Percentiles rank a stretch among this genome's conserved stretches.
Evolutionary conservation across 2,888 invertebrate species (phyloP).

Genomic region (Gnatocerus cornutus): DNA sequence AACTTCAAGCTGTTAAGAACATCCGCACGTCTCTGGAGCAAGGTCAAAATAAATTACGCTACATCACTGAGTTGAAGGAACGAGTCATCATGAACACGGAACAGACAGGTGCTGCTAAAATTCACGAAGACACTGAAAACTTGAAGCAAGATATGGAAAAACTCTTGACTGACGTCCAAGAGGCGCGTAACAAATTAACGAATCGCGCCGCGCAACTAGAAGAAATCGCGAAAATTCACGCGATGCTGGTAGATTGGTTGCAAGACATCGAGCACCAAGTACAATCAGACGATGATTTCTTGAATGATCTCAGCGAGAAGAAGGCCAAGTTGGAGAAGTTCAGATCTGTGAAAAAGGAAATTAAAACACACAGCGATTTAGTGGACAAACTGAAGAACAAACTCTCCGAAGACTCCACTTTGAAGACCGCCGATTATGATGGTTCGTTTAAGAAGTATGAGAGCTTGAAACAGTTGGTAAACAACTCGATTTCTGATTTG

Average conservation of each 20-base stretch:
- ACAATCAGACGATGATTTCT: constrained; percentile 80
- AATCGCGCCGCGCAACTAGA: constrained; percentile 86
- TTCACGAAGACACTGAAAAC: constrained; percentile 93
- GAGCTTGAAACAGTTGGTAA: constrained; percentile 78
- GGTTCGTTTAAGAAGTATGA: constrained; percentile 82
- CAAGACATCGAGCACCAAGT: constrained; percentile 91
- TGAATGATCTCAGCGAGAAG: constrained; percentile 93
- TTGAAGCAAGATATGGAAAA: constrained; percentile 93
- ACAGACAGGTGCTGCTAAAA: constrained; percentile 88
- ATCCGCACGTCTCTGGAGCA: constrained; percentile 94
- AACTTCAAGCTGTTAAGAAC: constrained; percentile 88
- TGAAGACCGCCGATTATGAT: constrained; percentile 77
- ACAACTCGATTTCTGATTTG: constrained; percentile 79
- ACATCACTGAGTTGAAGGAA: constrained; percentile 92
- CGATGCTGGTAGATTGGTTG: constrained; percentile 89
- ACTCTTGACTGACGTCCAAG: constrained; percentile 85
- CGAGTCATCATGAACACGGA: constrained; percentile 95
- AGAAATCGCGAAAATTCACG: constrained; percentile 89
- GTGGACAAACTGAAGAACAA: constrained; percentile 85
- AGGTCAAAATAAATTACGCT: constrained; percentile 89
- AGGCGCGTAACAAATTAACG: constrained; percentile 83
- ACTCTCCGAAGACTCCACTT: constrained; percentile 77
- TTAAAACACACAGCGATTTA: constrained; percentile 84
- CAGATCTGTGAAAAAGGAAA: constrained; percentile 86
- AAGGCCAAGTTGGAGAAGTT: constrained; percentile 91